Percentiles rank a stretch among this genome's conserved stretches.
These are phyloP conservation scores for Mormyrops attenuatus DNA, from an alignment of 2,797 vertebrate species.

Conservation along the genomic window DNA sequence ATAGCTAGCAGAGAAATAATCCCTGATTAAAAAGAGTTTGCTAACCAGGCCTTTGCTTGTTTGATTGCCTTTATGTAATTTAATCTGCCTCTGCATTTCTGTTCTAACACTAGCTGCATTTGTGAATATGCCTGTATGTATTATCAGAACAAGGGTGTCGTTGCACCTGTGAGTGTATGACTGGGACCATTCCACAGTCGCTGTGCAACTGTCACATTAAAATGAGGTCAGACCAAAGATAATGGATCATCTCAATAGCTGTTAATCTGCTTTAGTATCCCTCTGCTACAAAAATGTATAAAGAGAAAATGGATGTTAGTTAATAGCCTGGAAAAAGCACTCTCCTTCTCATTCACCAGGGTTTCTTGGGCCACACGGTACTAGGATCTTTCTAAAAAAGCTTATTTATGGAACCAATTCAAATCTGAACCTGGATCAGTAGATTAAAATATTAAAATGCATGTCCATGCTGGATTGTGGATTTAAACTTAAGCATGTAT, in stretches of 20 bases:
- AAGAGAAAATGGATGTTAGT: constrained; percentile 14
- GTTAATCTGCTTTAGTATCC: constrained; percentile 14
- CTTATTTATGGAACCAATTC: not conserved
- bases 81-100: constrained; percentile 26
- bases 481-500: too few species aligned
- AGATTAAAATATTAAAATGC: not conserved
- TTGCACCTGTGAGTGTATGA: not conserved
- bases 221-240: constrained; percentile 14
- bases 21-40: constrained; percentile 31
- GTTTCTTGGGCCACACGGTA: not conserved
- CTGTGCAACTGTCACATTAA: not conserved
- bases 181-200: not conserved
- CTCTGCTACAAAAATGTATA: constrained; percentile 7
- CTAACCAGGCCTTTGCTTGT: constrained; percentile 41
- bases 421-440: not conserved
- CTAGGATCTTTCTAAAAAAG: not conserved
- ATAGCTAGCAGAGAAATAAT: constrained; percentile 46
- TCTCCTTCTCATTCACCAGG: not conserved
- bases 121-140: not conserved
- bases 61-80: constrained; percentile 42
- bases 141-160: not conserved
- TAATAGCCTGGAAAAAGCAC: constrained; percentile 2
- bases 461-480: not conserved
- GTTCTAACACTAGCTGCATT: not conserved
- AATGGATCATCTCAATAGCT: constrained; percentile 17